A percentile compares a stretch with the other conserved stretches of the same genome.
phyloP scores from a whole-genome alignment of 1,140 invertebrate genomes.

The Scylla paramamosain region DNA sequence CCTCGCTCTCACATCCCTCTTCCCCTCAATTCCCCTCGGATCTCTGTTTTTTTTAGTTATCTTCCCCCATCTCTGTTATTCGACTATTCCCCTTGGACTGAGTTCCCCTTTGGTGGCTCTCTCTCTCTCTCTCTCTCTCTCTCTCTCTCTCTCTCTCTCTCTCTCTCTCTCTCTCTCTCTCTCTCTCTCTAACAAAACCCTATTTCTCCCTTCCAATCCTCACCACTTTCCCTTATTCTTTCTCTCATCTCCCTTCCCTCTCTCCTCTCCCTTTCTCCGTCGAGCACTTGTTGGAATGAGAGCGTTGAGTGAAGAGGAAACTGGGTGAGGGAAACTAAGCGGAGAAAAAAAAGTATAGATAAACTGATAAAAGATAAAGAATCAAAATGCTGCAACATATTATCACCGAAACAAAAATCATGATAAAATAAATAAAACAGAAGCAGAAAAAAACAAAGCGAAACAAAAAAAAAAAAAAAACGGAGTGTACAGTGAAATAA shows the following conservation, averaged over 20 bases:
- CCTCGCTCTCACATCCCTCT: not conserved
- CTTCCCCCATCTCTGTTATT: constrained; percentile 8
- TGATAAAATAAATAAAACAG: not conserved
- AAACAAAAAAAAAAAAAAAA: not conserved
- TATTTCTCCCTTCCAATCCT: not conserved
- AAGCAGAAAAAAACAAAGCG: not conserved
- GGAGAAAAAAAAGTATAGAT: not conserved
- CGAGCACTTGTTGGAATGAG: not conserved
- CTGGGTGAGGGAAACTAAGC: not conserved
- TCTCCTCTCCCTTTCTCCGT: not conserved
- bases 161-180: not conserved
- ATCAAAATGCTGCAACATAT: not conserved
- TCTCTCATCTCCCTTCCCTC: not conserved
- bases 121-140: not conserved
- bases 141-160: not conserved
- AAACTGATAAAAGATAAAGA: not conserved
- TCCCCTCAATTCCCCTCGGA: constrained; percentile 9
- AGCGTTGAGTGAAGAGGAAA: not conserved
- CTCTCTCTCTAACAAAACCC: constrained; percentile 8
- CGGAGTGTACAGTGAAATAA: too few species aligned
- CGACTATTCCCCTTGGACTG: not conserved
- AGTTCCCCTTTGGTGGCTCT: not conserved
- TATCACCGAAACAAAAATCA: not conserved
- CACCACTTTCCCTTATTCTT: not conserved
- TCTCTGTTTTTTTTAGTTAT: constrained; percentile 1